Evolutionary conservation across 2,888 invertebrate genomes (phyloP), one percentile per base, ranked within the genome.

Genomic region (Osedax fenrisi): DNA sequence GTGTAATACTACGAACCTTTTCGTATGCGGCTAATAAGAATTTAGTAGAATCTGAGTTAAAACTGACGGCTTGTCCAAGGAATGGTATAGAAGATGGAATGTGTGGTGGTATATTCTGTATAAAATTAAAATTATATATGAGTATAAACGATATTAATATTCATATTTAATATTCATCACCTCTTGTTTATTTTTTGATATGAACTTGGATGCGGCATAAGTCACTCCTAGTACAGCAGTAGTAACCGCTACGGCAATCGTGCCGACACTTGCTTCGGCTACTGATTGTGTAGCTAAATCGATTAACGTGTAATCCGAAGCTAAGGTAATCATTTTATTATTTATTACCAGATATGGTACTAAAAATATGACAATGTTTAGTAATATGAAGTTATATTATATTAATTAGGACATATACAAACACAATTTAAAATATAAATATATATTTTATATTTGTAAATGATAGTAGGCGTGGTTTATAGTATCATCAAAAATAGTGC

Each of bases 31-130:
- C 79, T 17, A 80, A 61, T 2, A 82, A 76, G 76, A 82, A 82
- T 41, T 81, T 80, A 26, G 82, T 78, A 5, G 82, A 82, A 72
- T 78, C 78, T 67, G 78, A 68, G 21, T 79, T 79, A 77, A 82
- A 82, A 68, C 78, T 79, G 72, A 82, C 67, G n/a, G 82, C 81
- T 27, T 81, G 80, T 21, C 82, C 82, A 26, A 82, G 77, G 71
- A 80, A 82, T 22, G 82, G 82, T 26, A 82, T 76, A 5, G 76
- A 73, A 2, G 78, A 79, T 25, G 80, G 80, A 78, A 79, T 80
- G 76, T 76, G 64, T n/a, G 80, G 80, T 10, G 80, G 80, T n/a
- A 67, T 21, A 13, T 73, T 74, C 67, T 68, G 26, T 68, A 22
- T 10, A 21, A 68, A 13, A 68, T 3, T 10, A 68, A 22, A 10